phyloP scores from a whole-genome alignment of 2,797 vertebrate genomes.

The Xenops minutus region DNA sequence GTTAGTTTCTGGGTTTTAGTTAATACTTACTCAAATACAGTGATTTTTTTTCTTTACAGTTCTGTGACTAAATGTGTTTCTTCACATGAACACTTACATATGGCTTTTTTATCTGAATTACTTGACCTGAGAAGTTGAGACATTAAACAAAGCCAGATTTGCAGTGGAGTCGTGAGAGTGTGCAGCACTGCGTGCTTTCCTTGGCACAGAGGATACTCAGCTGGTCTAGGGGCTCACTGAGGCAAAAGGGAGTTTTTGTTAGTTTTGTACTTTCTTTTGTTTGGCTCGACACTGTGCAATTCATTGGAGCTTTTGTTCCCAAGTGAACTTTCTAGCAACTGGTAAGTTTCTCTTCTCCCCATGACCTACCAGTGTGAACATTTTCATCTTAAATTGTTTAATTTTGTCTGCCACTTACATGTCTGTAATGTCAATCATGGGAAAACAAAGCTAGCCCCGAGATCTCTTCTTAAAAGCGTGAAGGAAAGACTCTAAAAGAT shows the following conservation, averaged over 20 bases:
- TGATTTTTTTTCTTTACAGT: neutral
- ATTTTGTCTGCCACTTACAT: neutral
- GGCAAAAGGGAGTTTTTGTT: slow-evolving; percentile 36
- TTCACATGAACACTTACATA: neutral
- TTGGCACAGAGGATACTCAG: neutral
- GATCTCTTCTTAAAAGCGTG: neutral
- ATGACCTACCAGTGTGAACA: neutral
- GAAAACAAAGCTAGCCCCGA: neutral
- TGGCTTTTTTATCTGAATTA: slow-evolving; percentile 15
- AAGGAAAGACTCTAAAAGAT: neutral
- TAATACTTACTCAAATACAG: neutral
- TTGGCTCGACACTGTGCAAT: neutral
- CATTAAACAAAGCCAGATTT: neutral
- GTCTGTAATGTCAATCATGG: neutral
- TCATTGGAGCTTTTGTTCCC: slow-evolving; percentile 20
- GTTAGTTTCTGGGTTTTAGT: neutral
- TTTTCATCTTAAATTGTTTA: neutral
- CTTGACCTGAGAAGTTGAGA: slow-evolving; percentile 6
- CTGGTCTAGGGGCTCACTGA: neutral
- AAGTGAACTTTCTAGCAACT: neutral
- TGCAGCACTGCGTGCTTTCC: neutral
- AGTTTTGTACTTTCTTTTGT: slow-evolving; percentile 28
- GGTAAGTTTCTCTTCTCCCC: neutral
- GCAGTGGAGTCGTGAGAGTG: neutral
- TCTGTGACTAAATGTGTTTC: neutral